phyloP scores from a whole-genome alignment of 2,113 vertebrate species.

The Melanostigma gelatinosum region DNA sequence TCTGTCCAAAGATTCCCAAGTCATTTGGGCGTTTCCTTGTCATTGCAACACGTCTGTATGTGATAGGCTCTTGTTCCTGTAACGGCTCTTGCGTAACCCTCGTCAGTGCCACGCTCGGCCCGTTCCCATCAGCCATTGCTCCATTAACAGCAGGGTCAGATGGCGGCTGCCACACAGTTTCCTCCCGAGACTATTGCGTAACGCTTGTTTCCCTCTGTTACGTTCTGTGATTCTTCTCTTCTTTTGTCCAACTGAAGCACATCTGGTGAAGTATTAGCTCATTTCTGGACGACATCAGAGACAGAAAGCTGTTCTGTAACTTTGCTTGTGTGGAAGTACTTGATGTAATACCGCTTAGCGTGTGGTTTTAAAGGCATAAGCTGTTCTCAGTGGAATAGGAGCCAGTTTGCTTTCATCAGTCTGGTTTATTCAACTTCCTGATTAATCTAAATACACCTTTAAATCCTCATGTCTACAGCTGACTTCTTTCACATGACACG shows the following conservation, averaged over 20 bases:
- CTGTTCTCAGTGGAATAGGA: background rate
- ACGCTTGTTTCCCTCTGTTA: conserved; percentile 45
- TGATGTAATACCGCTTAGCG: conserved; percentile 3
- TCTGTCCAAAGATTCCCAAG: background rate
- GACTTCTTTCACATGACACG: background rate
- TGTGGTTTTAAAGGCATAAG: conserved; percentile 1
- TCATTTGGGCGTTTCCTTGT: conserved; percentile 27
- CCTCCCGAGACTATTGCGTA: conserved; percentile 63
- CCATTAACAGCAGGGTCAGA: conserved; percentile 41
- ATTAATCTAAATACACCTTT: background rate
- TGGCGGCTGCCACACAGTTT: conserved; percentile 22
- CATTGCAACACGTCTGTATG: conserved; percentile 39
- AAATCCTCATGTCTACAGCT: background rate
- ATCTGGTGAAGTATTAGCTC: background rate
- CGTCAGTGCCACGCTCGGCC: conserved; percentile 24
- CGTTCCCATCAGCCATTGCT: conserved; percentile 45
- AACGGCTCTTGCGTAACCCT: conserved; percentile 63
- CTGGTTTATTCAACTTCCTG: background rate
- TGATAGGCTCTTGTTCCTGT: conserved; percentile 22
- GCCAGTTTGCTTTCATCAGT: background rate
- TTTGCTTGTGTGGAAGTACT: background rate
- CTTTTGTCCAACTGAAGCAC: conserved; percentile 26
- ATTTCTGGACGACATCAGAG: background rate
- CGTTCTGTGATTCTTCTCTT: background rate
- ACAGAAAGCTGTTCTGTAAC: background rate